Evolutionary conservation across 2,888 invertebrate genomes (phyloP).

Genomic region (Lepidochrysops patricia): DNA sequence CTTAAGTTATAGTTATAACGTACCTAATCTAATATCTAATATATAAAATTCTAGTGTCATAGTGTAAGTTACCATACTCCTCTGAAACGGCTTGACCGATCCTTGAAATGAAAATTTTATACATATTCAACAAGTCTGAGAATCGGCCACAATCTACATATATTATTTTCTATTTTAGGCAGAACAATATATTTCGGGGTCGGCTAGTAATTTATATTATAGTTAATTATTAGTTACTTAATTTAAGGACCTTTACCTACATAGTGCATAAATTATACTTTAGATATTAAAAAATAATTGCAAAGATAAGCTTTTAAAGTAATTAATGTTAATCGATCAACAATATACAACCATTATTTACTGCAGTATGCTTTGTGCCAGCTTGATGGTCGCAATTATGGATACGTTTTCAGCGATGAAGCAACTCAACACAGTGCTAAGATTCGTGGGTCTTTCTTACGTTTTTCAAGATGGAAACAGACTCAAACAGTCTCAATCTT

Average conservation of each 20-base stretch:
- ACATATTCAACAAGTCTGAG: too few species aligned
- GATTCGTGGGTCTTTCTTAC: constrained; percentile 16
- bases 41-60: too few species aligned
- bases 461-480: constrained; percentile 12
- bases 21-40: too few species aligned
- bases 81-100: too few species aligned
- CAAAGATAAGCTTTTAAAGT: not conserved
- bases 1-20: too few species aligned
- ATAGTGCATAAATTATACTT: not conserved
- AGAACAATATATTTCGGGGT: not conserved
- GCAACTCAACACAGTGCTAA: constrained; percentile 13
- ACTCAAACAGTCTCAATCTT: constrained; percentile 11
- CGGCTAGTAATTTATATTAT: not conserved
- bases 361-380: not conserved
- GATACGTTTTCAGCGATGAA: constrained; percentile 13
- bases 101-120: too few species aligned
- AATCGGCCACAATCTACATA: too few species aligned
- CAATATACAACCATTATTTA: not conserved
- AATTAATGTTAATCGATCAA: not conserved
- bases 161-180: too few species aligned
- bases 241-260: not conserved
- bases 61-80: too few species aligned
- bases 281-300: not conserved
- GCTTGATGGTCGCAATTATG: not conserved
- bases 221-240: not conserved